Conservation (phyloP, 2,888 invertebrate genomes). For the Pelosia muscerda region DNA sequence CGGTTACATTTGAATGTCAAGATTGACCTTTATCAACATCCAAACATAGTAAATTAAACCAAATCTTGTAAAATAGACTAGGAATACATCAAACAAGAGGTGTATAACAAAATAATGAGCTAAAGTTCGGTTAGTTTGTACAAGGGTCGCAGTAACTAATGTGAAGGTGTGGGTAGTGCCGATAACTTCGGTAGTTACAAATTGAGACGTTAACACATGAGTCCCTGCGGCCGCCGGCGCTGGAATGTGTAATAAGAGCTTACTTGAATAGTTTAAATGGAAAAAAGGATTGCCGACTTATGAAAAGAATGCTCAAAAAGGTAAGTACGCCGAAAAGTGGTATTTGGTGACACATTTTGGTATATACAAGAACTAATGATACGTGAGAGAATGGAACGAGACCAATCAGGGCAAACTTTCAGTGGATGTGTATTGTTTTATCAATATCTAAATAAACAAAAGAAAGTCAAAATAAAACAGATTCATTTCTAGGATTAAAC, state of each 20-base stretch:
- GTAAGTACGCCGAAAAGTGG: neutral
- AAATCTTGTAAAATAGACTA: neutral
- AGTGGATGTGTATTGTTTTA: no score
- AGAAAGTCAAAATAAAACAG: neutral
- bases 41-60: neutral
- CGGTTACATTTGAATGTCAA: no score
- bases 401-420: neutral
- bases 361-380: neutral
- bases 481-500: neutral
- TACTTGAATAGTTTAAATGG: conserved; percentile 4
- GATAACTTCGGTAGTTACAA: conserved; percentile 18
- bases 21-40: neutral
- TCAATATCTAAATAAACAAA: neutral
- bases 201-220: conserved; percentile 26
- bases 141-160: conserved; percentile 12
- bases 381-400: neutral
- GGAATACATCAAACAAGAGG: neutral
- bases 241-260: conserved; percentile 1
- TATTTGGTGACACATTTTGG: neutral
- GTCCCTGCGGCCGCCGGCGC: conserved; percentile 11
- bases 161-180: conserved; percentile 15
- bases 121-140: conserved; percentile 10
- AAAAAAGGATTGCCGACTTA: neutral
- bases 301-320: neutral
- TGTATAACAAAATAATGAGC: conserved; percentile 12